These are phyloP conservation scores for Tribolium castaneum DNA, from an alignment of 1,140 invertebrate genomes.

Conservation along the genomic window DNA sequence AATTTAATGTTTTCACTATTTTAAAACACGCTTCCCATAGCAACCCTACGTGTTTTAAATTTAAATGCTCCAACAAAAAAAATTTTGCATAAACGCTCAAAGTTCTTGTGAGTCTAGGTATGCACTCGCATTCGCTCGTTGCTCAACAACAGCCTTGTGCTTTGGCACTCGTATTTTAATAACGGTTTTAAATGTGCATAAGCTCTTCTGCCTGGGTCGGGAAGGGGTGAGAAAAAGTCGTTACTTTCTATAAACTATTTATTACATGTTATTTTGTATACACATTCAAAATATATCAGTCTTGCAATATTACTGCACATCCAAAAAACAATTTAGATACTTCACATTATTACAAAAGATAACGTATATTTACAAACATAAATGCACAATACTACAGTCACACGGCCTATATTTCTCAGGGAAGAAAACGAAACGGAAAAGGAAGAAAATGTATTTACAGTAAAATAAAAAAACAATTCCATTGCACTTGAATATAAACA, in stretches of 20 bases:
- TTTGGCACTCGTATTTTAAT: no score
- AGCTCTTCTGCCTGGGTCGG: no score
- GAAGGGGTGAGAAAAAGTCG: background rate
- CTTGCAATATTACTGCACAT: conserved; percentile 57
- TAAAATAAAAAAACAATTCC: conserved; percentile 17
- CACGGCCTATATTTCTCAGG: conserved; percentile 55
- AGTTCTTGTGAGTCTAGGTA: no score
- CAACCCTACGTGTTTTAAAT: no score
- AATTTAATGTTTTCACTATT: no score
- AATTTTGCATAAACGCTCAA: no score
- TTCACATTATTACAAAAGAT: conserved; percentile 40
- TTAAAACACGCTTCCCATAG: no score
- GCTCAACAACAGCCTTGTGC: no score
- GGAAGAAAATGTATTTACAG: background rate
- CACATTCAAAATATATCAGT: conserved; percentile 60
- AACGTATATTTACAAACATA: conserved; percentile 55
- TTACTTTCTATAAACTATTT: conserved; percentile 50
- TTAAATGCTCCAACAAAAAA: no score
- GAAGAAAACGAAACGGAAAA: background rate
- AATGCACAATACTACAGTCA: conserved; percentile 61
- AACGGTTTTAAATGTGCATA: no score
- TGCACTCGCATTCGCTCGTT: no score
- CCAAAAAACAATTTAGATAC: conserved; percentile 43
- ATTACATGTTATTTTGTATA: conserved; percentile 55
- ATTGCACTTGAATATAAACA: conserved; percentile 26